Evolutionary conservation across 2,888 invertebrate genomes (phyloP), one percentile per base, ranked within the genome.

Genomic region (Seladonia tumulorum): DNA sequence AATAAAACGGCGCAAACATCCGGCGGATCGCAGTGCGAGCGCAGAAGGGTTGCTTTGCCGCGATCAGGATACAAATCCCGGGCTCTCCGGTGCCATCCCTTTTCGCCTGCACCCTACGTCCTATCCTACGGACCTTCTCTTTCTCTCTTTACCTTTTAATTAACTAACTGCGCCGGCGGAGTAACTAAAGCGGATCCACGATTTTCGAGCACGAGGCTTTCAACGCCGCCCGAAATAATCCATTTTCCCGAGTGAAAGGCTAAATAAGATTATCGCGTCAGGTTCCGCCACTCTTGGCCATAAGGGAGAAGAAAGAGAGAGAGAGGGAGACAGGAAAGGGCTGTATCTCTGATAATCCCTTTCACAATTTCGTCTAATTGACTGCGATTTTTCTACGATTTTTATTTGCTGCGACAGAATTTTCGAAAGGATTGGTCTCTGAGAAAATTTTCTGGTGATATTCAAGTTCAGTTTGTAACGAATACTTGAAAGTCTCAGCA

Each of bases 111-210:
- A 29, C 63, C 29, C 29, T 29, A 29, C 29, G 29, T 63, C 18
- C 66, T 74, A 63, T 68, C 75, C n/a, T 42, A 3, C 29, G 22
- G 18, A n/a, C 57, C 57, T 45, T 63, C 57, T 29, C 60, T 60
- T 35, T 35, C 39, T 80, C 76, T 73, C 85, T 83, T 85, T 87
- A 82, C 83, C 88, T 85, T 91, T 90, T 90, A 91, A 92, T 92
- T 90, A 91, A 91, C 88, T 87, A 89, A 86, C 90, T 88, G 89
- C 85, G 74, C 68, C 68, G 66, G 80, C 60, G 79, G 81, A 87
- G 84, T 83, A 86, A 85, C 83, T 87, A 88, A 91, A 90, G 89
- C 85, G 89, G 86, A 87, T 86, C 79, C 81, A 29, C 82, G 66
- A 85, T 82, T 90, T 82, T 73, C 80, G 77, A 90, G 85, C 60